Base-by-base conservation (phyloP, 1,140 invertebrate species). In the Camponotus vicinus region DNA sequence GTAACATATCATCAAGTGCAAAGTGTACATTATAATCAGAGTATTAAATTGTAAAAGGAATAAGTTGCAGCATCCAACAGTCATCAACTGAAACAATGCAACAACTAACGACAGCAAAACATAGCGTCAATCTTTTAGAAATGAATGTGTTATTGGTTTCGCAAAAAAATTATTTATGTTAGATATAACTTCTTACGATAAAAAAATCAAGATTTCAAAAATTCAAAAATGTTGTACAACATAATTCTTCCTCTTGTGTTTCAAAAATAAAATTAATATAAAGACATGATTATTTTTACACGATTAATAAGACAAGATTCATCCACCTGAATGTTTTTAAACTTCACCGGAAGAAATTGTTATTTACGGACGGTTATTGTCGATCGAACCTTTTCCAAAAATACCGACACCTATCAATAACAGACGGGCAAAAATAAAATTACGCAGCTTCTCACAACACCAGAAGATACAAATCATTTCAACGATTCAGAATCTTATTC, bases 71-170 rank as follows among this genome's bases (percentile, higher is more conserved):
- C 55, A 59, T 61, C 69, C 55, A 59, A 40, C 9, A 34, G 40
- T 82, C 52, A 63, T 79, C 55, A 45, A 83, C 69, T 73, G 55
- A 83, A 83, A 83, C 69, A 83, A 73, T 73, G 57, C 67, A 73
- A 82, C 67, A 82, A 61, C 61, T 83, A 57, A 37, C 49, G 21
- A 79, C 64, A 34, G 37, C 49, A 42, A 70, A 11, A 37, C 37
- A 80, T 45, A 32, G 42, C 21, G 66, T 59, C 55, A 27, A 34
- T 45, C 27, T 9, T 21, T 6, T 57, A 27, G 27, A 61, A 27
- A 27, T 27, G 13, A 27, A 21, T 42, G 18, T 5, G 9, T 7
- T n/a, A n/a, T 52, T 64, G 37, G 13, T 80, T 64, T 32, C 21
- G 2, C 9, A 13, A 49, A n/a, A 79, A 40, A 40, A 40, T 61